Conservation (phyloP, 37 sponge, comb jelly and placozoan genomes). For the Hormiphora californensis region DNA sequence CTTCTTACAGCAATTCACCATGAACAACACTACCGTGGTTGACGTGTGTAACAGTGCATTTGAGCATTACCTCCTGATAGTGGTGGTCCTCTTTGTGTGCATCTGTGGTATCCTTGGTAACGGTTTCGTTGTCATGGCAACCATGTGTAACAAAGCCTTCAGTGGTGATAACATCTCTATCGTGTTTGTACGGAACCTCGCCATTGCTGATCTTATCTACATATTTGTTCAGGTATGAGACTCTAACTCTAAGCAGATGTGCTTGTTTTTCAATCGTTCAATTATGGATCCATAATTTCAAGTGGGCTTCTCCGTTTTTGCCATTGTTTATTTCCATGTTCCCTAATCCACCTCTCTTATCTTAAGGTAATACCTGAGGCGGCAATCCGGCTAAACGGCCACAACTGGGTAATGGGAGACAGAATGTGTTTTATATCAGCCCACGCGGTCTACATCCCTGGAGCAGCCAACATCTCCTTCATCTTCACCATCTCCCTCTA, state of each 20-base stretch:
- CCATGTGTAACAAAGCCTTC: conserved; percentile 12
- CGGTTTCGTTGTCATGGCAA: conserved; percentile 40
- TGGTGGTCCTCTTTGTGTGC: conserved; percentile 22
- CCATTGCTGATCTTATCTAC: conserved; percentile 40
- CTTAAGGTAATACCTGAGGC: conserved; percentile 18
- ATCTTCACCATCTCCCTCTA: conserved; percentile 55
- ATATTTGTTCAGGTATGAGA: conserved; percentile 16
- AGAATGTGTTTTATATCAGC: conserved; percentile 17
- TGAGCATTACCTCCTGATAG: conserved; percentile 4
- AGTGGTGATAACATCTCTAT: conserved; percentile 48
- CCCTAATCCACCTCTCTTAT: too few species aligned
- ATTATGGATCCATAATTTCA: too few species aligned
- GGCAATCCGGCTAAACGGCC: neutral
- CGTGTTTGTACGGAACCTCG: conserved; percentile 41
- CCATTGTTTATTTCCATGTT: too few species aligned
- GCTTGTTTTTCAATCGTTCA: too few species aligned
- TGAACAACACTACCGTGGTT: too few species aligned
- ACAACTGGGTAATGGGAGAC: conserved; percentile 1
- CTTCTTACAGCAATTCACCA: too few species aligned
- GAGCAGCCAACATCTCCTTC: conserved; percentile 48
- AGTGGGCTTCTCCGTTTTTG: too few species aligned
- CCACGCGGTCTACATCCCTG: conserved; percentile 53
- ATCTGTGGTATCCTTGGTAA: conserved; percentile 20
- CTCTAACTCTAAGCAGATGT: too few species aligned
- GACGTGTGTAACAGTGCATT: neutral